Conservation (phyloP, 2,888 invertebrate genomes). For the Tinea semifulvella region DNA sequence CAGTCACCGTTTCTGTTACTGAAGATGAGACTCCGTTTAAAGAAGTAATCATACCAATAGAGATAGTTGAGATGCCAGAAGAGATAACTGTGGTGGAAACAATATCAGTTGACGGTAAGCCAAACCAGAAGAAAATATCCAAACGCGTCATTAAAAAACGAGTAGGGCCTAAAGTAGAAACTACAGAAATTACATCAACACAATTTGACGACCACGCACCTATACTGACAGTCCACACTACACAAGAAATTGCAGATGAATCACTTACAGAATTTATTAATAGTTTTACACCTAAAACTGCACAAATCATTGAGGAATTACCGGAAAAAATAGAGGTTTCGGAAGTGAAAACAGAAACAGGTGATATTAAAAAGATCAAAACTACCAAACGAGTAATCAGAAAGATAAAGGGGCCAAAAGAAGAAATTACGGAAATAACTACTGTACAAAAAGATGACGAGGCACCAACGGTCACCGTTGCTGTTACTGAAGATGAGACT, state of each 20-base stretch:
- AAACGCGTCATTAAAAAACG: conserved; percentile 29
- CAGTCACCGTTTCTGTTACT: conserved; percentile 25
- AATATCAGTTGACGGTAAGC: conserved; percentile 22
- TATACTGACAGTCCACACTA: conserved; percentile 26
- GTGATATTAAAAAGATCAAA: conserved; percentile 23
- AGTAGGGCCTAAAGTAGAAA: conserved; percentile 21
- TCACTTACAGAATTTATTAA: conserved; percentile 25
- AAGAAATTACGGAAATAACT: conserved; percentile 39
- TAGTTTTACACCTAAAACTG: neutral
- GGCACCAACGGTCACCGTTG: conserved; percentile 20
- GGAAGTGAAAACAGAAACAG: conserved; percentile 23
- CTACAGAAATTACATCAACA: conserved; percentile 25
- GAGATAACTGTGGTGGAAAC: conserved; percentile 23
- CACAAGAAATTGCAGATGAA: no score
- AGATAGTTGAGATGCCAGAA: conserved; percentile 15
- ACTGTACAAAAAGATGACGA: conserved; percentile 29
- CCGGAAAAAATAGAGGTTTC: conserved; percentile 28
- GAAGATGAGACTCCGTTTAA: conserved; percentile 22
- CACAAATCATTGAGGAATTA: conserved; percentile 27
- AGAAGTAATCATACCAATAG: conserved; percentile 20
- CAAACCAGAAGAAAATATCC: conserved; percentile 29
- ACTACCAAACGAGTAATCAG: conserved; percentile 24
- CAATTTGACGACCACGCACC: conserved; percentile 39
- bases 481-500: conserved; percentile 16
- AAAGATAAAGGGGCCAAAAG: conserved; percentile 30